Percentiles rank a stretch among this genome's conserved stretches.
phyloP scores from a whole-genome alignment of 2,888 invertebrate genomes.

The Epicampocera succincta region DNA sequence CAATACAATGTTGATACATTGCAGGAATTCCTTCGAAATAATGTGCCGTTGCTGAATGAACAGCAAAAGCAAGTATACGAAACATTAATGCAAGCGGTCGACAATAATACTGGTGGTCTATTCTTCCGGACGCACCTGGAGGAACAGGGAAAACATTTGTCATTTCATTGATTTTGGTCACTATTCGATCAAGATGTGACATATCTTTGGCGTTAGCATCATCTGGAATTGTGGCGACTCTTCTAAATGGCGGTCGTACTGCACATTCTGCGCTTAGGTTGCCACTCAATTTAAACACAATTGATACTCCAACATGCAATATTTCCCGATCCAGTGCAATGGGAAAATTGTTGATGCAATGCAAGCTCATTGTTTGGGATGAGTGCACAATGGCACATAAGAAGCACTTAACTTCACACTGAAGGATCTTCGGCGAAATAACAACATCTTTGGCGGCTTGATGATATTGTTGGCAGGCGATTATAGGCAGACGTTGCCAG shows the following conservation, averaged over 20 bases:
- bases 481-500: slow-evolving; percentile 36
- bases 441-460: slow-evolving; percentile 53
- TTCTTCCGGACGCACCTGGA: slow-evolving; percentile 10
- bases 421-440: slow-evolving; percentile 46
- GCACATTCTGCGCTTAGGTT: slow-evolving; percentile 60
- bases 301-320: slow-evolving; percentile 73
- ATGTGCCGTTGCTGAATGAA: too few species aligned
- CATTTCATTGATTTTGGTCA: slow-evolving; percentile 22
- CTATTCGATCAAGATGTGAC: slow-evolving; percentile 24
- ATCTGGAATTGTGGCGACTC: slow-evolving; percentile 44
- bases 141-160: background rate
- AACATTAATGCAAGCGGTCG: slow-evolving; percentile 14
- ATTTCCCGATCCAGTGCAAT: slow-evolving; percentile 22
- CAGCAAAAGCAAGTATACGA: too few species aligned
- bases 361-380: slow-evolving; percentile 56
- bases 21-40: slow-evolving; percentile 14
- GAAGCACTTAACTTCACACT: slow-evolving; percentile 52
- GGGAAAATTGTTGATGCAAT: slow-evolving; percentile 17
- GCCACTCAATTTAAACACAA: slow-evolving; percentile 71
- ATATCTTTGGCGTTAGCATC: slow-evolving; percentile 43
- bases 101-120: slow-evolving; percentile 6
- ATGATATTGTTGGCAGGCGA: slow-evolving; percentile 49
- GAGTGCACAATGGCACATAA: slow-evolving; percentile 24
- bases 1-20: too few species aligned
- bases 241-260: slow-evolving; percentile 43